Evolutionary conservation across 2,113 vertebrate genomes (phyloP).

Genomic region (Otolemur garnettii): DNA sequence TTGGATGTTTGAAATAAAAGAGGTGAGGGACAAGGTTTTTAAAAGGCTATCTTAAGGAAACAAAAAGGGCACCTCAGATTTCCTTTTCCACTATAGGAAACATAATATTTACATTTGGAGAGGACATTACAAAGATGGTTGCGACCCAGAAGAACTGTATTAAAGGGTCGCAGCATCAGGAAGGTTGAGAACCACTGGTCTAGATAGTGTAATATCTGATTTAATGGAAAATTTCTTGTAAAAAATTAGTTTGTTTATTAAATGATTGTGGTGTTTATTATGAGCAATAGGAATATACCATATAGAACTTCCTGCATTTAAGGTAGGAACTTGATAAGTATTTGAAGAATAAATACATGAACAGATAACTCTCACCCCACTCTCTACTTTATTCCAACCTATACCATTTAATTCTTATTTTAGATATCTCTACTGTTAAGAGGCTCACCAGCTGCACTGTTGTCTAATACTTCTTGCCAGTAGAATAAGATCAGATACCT

Average conservation of each 20-base stretch:
- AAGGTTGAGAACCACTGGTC: too few species aligned
- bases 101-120: background rate
- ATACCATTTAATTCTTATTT: background rate
- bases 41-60: background rate
- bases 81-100: background rate
- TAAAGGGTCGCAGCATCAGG: too few species aligned
- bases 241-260: conserved; percentile 7
- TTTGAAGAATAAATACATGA: conserved; percentile 23
- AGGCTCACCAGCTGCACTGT: background rate
- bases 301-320: background rate
- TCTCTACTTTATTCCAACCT: background rate
- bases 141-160: too few species aligned
- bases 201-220: background rate
- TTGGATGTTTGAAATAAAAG: conserved; percentile 19
- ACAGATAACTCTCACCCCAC: background rate
- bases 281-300: background rate
- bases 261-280: background rate
- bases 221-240: background rate
- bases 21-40: background rate
- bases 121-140: background rate
- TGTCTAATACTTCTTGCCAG: background rate
- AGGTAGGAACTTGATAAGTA: conserved; percentile 13
- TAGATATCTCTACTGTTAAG: background rate
- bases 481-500: background rate
- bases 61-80: background rate